Evolutionary conservation across 2,888 invertebrate genomes (phyloP), one percentile per base, ranked within the genome.

Genomic region (Platynereis dumerilii): DNA sequence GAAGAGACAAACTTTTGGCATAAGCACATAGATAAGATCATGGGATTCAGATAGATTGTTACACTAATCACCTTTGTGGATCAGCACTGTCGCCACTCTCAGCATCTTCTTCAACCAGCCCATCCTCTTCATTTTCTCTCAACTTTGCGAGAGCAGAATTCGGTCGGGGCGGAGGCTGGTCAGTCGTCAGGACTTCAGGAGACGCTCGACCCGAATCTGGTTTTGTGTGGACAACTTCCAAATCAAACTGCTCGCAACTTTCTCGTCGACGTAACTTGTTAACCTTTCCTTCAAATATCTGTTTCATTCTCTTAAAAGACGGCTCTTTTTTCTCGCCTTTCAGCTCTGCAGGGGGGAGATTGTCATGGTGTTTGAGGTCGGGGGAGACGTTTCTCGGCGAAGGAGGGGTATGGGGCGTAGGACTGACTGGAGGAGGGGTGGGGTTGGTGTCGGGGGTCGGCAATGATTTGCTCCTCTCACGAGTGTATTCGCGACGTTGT

Each of bases 201-300:
- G 64, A 59, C 17, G 42, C 45, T 27, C 53, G 39, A n/a, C 59
- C 64, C 2, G 64, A 64, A n/a, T 59, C 59, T 17, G 62, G 56
- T 45, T 57, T 62, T 28, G 29, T 42, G 17, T 55, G 44, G 24
- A 29, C 42, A 10, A 66, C 53, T 20, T 68, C 68, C 5, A 68
- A 92, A 93, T 80, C 94, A 76, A 95, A 85, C 68, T 93, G 92
- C 84, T 93, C 72, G 3, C 24, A 34, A 48, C 70, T 71, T 42
- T 71, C 69, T n/a, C 70, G 22, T 20, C 71, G 56, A 22, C 65
- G 34, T 29, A 72, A 58, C 24, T 64, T 54, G 29, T 71, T 69
- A 75, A 94, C 86, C 84, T 94, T 94, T 0, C 93, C 93, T 83
- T 95, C 96, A 20, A 95, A 94, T 77, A 96, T 94, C 1, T 94